Base-by-base conservation (phyloP, 2,113 vertebrate species). In the Vimba vimba region DNA sequence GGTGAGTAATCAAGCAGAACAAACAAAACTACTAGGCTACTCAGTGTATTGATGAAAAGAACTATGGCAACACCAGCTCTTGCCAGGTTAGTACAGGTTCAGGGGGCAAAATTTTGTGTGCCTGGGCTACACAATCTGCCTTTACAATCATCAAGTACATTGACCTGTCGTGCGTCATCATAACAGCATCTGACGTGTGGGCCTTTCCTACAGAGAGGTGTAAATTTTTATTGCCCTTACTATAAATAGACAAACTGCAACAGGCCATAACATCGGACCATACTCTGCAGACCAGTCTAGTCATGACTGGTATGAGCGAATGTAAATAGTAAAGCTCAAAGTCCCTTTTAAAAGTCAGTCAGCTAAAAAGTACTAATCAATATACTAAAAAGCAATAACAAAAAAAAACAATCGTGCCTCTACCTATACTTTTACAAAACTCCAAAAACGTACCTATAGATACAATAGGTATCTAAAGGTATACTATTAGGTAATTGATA, bases 151-250 rank as follows among this genome's bases (percentile, higher is more conserved):
- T 47, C 13, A 82, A 82, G 13, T 1, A 73, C n/a, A 64, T 45
- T n/a, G 39, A 82, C 17, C 8, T n/a, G 33, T 33, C 7, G 25
- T 47, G 60, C 25, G 7, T 81, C 77, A 36, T 15, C 33, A 43
- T 68, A 75, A 52, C 33, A 17, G 47, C 57, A 76, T 66, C 39
- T 80, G 52, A 19, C 4, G 15, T 52, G 68, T 15, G 55, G 43
- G 50, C 47, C 52, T 73, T 30, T 73, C 9, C 17, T 47, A 85
- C 36, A 47, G 43, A 87, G 30, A 75, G 10, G 52, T 79, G n/a
- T 47, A 43, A 0, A 50, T 68, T 84, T 80, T 62, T 69, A 59
- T 52, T 69, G 62, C 62, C 17, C 15, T 59, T 25, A 25, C 66
- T 55, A 25, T 73, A 83, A 39, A 82, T 47, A 82, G 25, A 21